phyloP scores from a whole-genome alignment of 2,797 vertebrate genomes.

The Argyrosomus regius region DNA sequence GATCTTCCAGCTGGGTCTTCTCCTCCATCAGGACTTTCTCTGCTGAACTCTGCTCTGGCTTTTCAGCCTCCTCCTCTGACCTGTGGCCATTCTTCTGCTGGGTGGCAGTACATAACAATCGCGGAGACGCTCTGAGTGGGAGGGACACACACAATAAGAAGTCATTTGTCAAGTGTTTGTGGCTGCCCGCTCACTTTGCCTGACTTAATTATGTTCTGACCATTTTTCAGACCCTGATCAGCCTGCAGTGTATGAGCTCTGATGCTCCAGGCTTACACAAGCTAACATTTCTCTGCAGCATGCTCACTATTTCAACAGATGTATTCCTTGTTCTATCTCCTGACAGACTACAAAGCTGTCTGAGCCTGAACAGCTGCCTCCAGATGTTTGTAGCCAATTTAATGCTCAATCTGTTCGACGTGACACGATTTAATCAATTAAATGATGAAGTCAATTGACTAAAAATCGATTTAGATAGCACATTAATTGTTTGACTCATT shows the following conservation, averaged over 20 bases:
- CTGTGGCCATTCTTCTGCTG: conserved; percentile 89
- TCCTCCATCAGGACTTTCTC: conserved; percentile 88
- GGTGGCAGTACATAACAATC: conserved; percentile 90
- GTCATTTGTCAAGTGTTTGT: neutral
- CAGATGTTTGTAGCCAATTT: neutral
- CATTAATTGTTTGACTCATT: neutral
- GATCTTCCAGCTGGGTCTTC: conserved; percentile 92
- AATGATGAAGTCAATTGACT: neutral
- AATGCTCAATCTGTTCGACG: neutral
- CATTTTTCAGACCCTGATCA: too few relatives aligned
- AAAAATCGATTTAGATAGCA: neutral
- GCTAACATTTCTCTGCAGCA: neutral
- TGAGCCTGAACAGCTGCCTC: neutral
- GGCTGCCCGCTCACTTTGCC: neutral
- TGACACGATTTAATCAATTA: neutral
- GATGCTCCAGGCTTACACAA: neutral
- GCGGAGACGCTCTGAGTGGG: conserved; percentile 77
- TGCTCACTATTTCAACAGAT: neutral
- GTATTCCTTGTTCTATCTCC: neutral
- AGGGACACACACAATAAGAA: neutral
- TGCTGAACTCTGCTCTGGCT: conserved; percentile 79
- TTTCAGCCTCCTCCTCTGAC: conserved; percentile 86
- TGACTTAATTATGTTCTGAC: neutral
- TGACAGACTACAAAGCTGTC: neutral
- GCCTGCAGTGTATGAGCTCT: neutral